These are phyloP conservation scores for Tromatobia lineatoria DNA, from an alignment of 2,888 invertebrate genomes.

Conservation along the genomic window DNA sequence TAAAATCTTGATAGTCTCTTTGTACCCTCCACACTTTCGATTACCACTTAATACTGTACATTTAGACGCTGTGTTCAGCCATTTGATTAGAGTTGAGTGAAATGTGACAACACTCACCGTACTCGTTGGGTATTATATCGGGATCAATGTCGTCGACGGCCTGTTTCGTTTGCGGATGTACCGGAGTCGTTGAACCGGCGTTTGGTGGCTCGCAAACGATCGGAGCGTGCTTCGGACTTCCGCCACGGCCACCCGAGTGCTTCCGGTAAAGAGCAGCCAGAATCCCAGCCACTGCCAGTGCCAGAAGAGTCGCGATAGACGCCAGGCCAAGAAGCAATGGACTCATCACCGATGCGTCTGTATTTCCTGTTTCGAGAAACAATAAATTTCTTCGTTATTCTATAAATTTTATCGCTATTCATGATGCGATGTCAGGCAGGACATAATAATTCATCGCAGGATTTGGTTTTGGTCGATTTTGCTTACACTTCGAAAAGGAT, in stretches of 20 bases:
- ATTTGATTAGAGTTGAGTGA: background rate
- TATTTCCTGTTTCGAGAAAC: slow-evolving; percentile 74
- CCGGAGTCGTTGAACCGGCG: slow-evolving; percentile 84
- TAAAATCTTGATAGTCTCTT: slow-evolving; percentile 19
- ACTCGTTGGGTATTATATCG: slow-evolving; percentile 95
- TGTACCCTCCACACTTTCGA: slow-evolving; percentile 13
- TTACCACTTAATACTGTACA: slow-evolving; percentile 5
- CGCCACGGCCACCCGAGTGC: slow-evolving; percentile 80
- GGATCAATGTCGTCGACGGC: slow-evolving; percentile 92
- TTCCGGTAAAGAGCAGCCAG: slow-evolving; percentile 90
- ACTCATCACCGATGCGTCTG: slow-evolving; percentile 86
- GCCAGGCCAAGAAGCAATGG: slow-evolving; percentile 92
- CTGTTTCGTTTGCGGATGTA: slow-evolving; percentile 87
- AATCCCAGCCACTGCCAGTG: slow-evolving; percentile 92
- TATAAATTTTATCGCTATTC: background rate
- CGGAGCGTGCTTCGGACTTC: slow-evolving; percentile 83
- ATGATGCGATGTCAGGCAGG: too few species aligned
- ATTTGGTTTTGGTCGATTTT: too few species aligned
- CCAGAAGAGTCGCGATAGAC: slow-evolving; percentile 91
- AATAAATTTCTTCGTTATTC: slow-evolving; percentile 9
- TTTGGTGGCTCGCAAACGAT: slow-evolving; percentile 83
- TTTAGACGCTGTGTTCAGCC: background rate
- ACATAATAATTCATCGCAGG: too few species aligned
- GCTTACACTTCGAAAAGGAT: too few species aligned
- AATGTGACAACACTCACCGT: slow-evolving; percentile 88